phyloP scores from a whole-genome alignment of 2,797 vertebrate species.

The Lepilemur ruficaudatus region DNA sequence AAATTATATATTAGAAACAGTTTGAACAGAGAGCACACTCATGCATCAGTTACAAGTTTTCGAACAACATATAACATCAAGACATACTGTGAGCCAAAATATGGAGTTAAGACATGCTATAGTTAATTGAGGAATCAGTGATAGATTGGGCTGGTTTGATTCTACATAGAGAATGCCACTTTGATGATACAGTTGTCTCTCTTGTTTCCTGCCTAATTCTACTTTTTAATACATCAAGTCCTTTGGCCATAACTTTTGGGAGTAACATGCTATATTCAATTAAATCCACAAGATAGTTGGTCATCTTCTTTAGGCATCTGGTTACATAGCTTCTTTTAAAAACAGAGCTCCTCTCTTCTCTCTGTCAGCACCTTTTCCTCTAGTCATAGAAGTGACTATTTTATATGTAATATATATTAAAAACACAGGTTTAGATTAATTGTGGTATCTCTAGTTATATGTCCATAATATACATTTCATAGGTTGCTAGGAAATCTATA shows the following conservation, averaged over 20 bases:
- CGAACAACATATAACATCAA: conserved; percentile 82
- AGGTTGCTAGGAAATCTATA: background rate
- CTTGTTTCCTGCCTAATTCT: background rate
- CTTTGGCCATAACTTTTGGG: background rate
- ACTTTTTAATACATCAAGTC: background rate
- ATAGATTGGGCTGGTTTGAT: conserved; percentile 1
- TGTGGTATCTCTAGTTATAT: background rate
- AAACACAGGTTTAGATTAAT: background rate
- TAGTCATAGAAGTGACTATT: background rate
- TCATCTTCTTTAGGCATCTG: background rate
- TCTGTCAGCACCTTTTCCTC: background rate
- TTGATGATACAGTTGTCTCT: background rate
- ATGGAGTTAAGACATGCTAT: conserved; percentile 75
- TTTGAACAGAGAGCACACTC: conserved; percentile 82
- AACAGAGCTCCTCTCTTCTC: background rate
- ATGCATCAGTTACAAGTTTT: conserved; percentile 81
- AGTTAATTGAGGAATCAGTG: conserved; percentile 62
- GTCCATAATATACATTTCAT: background rate
- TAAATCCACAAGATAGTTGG: background rate
- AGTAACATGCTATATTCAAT: background rate
- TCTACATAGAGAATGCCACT: background rate
- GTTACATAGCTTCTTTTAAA: background rate
- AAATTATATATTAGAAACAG: conserved; percentile 82
- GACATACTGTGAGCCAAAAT: conserved; percentile 80
- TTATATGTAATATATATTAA: background rate